Evolutionary conservation across 2,113 vertebrate genomes (phyloP).

Genomic region (Cacatua alba): DNA sequence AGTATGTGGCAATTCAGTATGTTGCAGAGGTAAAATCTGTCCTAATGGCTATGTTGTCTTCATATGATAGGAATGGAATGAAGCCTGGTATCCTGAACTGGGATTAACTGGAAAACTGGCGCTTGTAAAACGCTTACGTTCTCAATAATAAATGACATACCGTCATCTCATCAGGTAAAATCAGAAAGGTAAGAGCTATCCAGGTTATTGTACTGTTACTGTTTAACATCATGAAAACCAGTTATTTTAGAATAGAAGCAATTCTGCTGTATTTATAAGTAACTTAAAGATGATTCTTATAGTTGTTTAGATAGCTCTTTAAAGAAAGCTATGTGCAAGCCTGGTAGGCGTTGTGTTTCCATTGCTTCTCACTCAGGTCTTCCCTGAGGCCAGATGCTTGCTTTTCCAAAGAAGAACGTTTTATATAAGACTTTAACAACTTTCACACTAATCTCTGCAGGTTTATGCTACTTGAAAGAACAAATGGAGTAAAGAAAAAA

Average conservation of each 20-base stretch:
- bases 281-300: not conserved
- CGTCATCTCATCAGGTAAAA: not conserved
- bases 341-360: not conserved
- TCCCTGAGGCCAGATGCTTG: not conserved
- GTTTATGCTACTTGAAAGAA: not conserved
- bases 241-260: not conserved
- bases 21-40: not conserved
- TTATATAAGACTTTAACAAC: not conserved
- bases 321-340: not conserved
- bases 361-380: not conserved
- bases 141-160: not conserved
- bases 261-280: not conserved
- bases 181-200: not conserved
- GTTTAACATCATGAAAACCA: not conserved
- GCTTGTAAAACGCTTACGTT: slow-evolving; percentile 26
- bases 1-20: not conserved
- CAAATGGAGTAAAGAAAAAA: not conserved
- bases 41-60: not conserved
- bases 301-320: not conserved
- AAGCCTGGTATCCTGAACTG: not conserved
- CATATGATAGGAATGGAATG: not conserved
- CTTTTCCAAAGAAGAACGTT: not conserved
- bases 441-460: not conserved
- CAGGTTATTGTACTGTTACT: not conserved
- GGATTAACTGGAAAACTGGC: slow-evolving; percentile 7